Evolutionary conservation across 2,797 vertebrate genomes (phyloP).

Genomic region (Falco concolor): DNA sequence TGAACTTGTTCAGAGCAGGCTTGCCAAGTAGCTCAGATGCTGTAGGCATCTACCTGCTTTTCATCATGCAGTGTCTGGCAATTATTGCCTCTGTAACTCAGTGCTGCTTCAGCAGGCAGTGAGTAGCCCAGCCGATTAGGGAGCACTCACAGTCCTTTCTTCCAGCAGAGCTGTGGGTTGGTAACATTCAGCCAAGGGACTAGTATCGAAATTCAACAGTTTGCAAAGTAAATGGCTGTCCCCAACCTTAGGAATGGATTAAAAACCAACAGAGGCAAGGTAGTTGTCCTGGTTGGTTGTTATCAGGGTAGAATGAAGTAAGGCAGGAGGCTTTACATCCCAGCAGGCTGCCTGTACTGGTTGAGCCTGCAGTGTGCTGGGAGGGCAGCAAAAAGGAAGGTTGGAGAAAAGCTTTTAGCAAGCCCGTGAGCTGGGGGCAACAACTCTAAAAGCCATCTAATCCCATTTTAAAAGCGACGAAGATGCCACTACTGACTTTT

Average conservation of each 20-base stretch:
- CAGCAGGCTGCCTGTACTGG: background rate
- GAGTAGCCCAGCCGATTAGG: background rate
- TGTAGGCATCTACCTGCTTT: background rate
- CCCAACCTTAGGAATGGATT: background rate
- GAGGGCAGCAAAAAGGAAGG: background rate
- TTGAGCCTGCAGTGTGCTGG: background rate
- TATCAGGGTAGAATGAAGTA: background rate
- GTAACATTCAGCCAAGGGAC: background rate
- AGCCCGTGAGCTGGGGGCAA: background rate
- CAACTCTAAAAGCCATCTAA: background rate
- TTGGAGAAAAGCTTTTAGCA: background rate
- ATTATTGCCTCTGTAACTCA: background rate
- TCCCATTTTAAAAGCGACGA: background rate
- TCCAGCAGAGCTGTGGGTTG: background rate
- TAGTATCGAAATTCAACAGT: background rate
- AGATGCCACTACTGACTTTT: background rate
- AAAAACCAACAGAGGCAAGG: background rate
- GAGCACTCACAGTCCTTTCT: background rate
- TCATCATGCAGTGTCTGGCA: background rate
- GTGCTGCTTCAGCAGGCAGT: fast-evolving
- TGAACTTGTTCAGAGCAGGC: background rate
- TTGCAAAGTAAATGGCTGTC: background rate
- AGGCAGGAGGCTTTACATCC: background rate
- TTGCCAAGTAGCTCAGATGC: background rate
- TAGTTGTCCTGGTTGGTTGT: background rate